Evolutionary conservation across 2,888 invertebrate genomes (phyloP).

Genomic region (Eupithecia insigniata): DNA sequence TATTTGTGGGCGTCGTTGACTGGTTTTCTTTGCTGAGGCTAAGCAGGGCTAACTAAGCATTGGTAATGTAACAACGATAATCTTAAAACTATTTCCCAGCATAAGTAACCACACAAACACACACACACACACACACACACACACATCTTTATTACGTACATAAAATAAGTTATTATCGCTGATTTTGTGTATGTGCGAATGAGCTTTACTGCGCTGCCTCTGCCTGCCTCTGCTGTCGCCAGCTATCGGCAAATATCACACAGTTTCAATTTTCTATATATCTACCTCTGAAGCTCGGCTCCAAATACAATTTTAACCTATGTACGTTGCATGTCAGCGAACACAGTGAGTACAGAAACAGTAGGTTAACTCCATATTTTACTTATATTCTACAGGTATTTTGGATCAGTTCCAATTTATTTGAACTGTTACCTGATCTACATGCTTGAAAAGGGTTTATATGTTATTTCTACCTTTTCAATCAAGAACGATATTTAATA

Average conservation of each 20-base stretch:
- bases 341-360: slow-evolving; percentile 2
- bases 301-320: slow-evolving; percentile 28
- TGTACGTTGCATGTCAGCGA: slow-evolving; percentile 7
- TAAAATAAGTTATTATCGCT: not conserved
- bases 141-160: not conserved
- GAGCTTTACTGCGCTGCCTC: not conserved
- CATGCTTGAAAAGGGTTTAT: not conserved
- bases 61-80: too few species aligned
- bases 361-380: not conserved
- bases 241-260: slow-evolving; percentile 15
- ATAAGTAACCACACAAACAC: not conserved
- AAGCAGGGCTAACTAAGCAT: not conserved
- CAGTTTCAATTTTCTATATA: slow-evolving; percentile 26
- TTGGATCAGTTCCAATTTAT: not conserved
- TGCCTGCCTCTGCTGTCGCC: not conserved
- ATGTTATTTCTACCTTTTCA: not conserved
- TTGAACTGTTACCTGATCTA: not conserved
- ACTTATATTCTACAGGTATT: not conserved
- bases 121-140: not conserved
- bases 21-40: not conserved
- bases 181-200: too few species aligned
- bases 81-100: not conserved
- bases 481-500: not conserved
- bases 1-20: not conserved
- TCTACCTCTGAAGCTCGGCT: slow-evolving; percentile 25